A percentile compares a stretch with the other conserved stretches of the same genome.
These are phyloP conservation scores for Drosophila bunnanda DNA, from an alignment of 2,888 invertebrate species.

Conservation along the genomic window DNA sequence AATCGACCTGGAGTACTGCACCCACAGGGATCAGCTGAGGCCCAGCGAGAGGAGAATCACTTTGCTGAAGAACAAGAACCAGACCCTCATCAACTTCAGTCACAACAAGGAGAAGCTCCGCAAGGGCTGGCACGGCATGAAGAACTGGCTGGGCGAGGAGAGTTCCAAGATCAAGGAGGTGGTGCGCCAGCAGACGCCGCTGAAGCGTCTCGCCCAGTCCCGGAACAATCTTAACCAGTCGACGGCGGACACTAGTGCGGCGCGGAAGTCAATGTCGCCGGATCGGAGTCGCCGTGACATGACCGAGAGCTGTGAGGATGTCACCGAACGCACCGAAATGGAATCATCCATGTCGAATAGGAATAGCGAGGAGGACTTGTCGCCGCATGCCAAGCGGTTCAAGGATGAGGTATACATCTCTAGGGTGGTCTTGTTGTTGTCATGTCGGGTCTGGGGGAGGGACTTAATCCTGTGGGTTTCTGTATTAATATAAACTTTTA, in stretches of 20 bases:
- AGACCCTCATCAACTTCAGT: constrained; percentile 81
- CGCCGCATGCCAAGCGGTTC: constrained; percentile 75
- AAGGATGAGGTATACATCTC: constrained; percentile 76
- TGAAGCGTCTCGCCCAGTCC: constrained; percentile 81
- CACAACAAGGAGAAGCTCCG: constrained; percentile 84
- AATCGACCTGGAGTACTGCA: constrained; percentile 84
- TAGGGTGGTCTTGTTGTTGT: not conserved
- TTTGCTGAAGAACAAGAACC: constrained; percentile 83
- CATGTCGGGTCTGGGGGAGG: constrained; percentile 5
- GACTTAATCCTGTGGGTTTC: too few relatives aligned
- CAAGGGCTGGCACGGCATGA: constrained; percentile 84
- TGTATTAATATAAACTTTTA: not conserved
- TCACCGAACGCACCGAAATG: constrained; percentile 65
- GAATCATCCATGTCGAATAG: constrained; percentile 73
- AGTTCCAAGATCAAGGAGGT: constrained; percentile 82
- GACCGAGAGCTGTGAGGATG: constrained; percentile 69
- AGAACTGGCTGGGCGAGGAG: constrained; percentile 84
- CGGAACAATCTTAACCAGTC: constrained; percentile 73
- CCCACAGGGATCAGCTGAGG: constrained; percentile 83
- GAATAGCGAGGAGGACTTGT: constrained; percentile 73
- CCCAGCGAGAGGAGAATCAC: constrained; percentile 84
- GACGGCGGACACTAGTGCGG: constrained; percentile 16
- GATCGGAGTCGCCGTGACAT: constrained; percentile 51
- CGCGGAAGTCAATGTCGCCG: constrained; percentile 59
- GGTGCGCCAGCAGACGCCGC: constrained; percentile 83